phyloP scores from a whole-genome alignment of 2,797 vertebrate genomes.

The Schizothorax lantsangensis region DNA sequence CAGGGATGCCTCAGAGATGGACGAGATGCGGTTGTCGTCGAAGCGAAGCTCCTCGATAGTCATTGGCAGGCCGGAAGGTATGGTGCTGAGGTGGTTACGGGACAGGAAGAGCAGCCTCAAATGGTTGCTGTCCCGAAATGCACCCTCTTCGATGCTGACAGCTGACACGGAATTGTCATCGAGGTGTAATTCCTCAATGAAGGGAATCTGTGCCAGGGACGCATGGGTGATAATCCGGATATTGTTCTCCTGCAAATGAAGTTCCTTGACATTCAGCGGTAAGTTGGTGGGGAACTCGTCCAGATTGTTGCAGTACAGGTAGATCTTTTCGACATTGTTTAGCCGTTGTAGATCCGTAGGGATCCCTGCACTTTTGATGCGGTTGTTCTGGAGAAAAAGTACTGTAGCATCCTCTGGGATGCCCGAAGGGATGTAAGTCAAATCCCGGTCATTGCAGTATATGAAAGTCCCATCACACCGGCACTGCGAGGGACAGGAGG shows the following conservation, averaged over 20 bases:
- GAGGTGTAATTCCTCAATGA: constrained; percentile 97
- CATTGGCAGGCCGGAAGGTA: constrained; percentile 94
- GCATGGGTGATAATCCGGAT: constrained; percentile 96
- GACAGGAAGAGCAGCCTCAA: constrained; percentile 97
- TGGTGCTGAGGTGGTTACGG: constrained; percentile 97
- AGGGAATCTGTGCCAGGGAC: constrained; percentile 95
- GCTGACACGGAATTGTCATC: constrained; percentile 99
- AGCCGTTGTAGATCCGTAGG: constrained; percentile 92
- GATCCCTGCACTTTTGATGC: constrained; percentile 97
- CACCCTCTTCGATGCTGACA: constrained; percentile 98
- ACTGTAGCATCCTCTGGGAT: constrained; percentile 96
- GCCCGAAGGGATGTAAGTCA: constrained; percentile 96
- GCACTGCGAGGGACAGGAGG: constrained; percentile 92
- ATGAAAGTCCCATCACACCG: constrained; percentile 98
- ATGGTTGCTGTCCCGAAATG: constrained; percentile 95
- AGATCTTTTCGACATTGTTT: constrained; percentile 95
- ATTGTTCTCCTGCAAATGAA: constrained; percentile 99
- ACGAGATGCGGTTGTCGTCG: constrained; percentile 99
- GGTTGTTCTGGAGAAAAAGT: constrained; percentile 99
- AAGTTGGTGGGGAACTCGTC: constrained; percentile 99
- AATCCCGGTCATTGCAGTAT: constrained; percentile 98
- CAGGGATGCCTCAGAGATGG: constrained; percentile 93
- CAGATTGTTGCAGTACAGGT: constrained; percentile 97
- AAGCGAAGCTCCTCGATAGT: constrained; percentile 98
- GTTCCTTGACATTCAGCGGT: constrained; percentile 94